Evolutionary conservation across 1,140 invertebrate genomes (phyloP), one percentile per base, ranked within the genome.

Genomic region (Pemphigus obesinymphae): DNA sequence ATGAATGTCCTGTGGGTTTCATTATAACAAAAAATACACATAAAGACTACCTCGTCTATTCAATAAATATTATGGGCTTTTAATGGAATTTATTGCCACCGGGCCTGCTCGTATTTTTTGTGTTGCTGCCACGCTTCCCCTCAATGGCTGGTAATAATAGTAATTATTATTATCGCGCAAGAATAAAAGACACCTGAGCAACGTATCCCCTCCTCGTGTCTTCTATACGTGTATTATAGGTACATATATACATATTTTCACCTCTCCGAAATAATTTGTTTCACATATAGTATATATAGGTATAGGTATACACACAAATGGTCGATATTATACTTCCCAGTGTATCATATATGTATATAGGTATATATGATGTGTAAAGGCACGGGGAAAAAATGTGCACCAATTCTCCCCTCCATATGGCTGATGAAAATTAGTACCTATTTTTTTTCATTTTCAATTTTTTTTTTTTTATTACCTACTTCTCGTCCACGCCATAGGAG

Each of bases 81-180:
- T 78, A 78, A 80, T 61, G 17, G 37, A 80, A 80, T 80, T 80
- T 80, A 80, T 80, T 15, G 37, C 23, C 76, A 37, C 40, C 37
- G 37, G 17, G 40, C 15, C 37, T 61, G 37, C 55, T 61, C 55
- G 15, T 80, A 80, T 80, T 80, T 76, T 80, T 78, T 5, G 23
- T 63, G 31, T 63, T 45, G n/a, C 76, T 43, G 6, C 37, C 15
- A 13, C 17, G 17, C 23, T 34, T 20, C 26, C 76, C 23, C 55
- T 61, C 37, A 17, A 63, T 63, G 7, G 23, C 23, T 26, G 34
- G 37, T 7, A 45, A 45, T 45, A 45, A 63, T 80, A 63, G 23
- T 80, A 53, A 80, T 80, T 80, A 80, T 80, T 80, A 63, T 80
- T 63, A 80, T 61, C 20, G 76, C 55, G 26, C 76, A 80, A 80